Evolutionary conservation across 23 tunicate genomes (phyloP).

Genomic region (Halocynthia roretzi): DNA sequence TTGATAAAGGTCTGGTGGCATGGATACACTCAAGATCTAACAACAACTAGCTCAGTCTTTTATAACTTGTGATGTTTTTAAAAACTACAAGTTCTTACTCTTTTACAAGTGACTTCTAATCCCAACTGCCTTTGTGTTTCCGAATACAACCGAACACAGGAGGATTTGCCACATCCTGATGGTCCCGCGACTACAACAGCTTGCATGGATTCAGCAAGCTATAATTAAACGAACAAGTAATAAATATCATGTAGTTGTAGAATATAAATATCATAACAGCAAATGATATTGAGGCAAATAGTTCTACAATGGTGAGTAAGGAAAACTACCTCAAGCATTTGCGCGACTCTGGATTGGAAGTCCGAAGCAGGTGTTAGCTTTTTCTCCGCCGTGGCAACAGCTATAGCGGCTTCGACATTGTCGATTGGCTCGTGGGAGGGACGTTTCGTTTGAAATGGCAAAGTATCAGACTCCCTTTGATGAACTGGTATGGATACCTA

Average conservation of each 20-base stretch:
- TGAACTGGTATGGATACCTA: constrained; percentile 47
- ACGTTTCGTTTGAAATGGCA: constrained; percentile 39
- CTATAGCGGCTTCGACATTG: constrained; percentile 48
- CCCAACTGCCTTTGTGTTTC: constrained; percentile 63
- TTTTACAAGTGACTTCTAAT: constrained; percentile 28
- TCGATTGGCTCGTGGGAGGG: constrained; percentile 40
- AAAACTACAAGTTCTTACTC: constrained; percentile 23
- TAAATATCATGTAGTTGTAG: too few relatives aligned
- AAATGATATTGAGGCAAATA: not conserved
- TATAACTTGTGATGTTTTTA: not conserved
- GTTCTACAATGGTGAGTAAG: not conserved
- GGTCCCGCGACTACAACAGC: constrained; percentile 50
- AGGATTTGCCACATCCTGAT: constrained; percentile 80
- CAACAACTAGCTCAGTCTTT: not conserved
- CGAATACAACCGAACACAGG: constrained; percentile 45
- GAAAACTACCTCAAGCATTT: constrained; percentile 44
- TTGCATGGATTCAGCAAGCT: constrained; percentile 57
- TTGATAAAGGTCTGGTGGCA: not conserved
- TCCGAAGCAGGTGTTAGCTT: constrained; percentile 35
- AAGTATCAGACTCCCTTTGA: constrained; percentile 31
- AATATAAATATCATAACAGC: too few relatives aligned
- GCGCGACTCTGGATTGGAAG: constrained; percentile 43
- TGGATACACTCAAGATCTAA: not conserved
- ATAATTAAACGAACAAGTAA: not conserved
- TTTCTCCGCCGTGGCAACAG: constrained; percentile 46